Conservation (phyloP, 2,888 invertebrate species). For the Proisotoma minuta region DNA sequence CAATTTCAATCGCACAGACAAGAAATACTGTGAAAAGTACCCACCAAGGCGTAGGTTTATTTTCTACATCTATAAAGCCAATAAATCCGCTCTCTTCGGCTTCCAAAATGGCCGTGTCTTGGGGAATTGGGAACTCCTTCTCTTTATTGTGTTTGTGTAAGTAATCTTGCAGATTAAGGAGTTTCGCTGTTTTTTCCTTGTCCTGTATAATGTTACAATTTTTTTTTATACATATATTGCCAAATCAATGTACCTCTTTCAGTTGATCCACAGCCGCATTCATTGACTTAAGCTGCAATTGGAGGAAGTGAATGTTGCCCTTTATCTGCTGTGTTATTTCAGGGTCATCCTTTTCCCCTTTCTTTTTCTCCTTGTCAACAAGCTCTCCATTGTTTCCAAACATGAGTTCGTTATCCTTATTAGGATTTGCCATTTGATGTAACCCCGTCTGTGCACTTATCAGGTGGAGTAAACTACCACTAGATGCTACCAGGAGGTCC, state of each 20-base stretch:
- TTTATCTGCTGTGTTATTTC: background rate
- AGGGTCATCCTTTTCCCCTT: background rate
- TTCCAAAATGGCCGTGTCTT: background rate
- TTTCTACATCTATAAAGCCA: background rate
- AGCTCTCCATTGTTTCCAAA: background rate
- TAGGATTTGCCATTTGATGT: background rate
- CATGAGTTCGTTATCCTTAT: background rate
- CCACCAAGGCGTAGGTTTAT: constrained; percentile 7
- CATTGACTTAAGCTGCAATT: background rate
- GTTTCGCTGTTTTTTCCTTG: background rate
- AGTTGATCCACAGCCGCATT: background rate
- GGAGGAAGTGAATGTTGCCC: background rate
- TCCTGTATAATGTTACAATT: background rate
- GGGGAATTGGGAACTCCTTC: background rate
- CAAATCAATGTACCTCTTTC: background rate
- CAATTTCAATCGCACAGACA: constrained; percentile 44
- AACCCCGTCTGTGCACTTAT: background rate
- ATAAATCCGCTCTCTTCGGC: background rate
- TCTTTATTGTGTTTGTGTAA: background rate
- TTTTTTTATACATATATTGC: background rate
- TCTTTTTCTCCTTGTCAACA: background rate
- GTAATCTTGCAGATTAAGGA: background rate
- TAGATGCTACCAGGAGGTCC: background rate
- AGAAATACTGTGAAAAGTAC: background rate
- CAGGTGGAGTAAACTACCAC: background rate